These are phyloP conservation scores for Brachionus sp. DNA, from an alignment of 1,140 invertebrate genomes.

Conservation along the genomic window DNA sequence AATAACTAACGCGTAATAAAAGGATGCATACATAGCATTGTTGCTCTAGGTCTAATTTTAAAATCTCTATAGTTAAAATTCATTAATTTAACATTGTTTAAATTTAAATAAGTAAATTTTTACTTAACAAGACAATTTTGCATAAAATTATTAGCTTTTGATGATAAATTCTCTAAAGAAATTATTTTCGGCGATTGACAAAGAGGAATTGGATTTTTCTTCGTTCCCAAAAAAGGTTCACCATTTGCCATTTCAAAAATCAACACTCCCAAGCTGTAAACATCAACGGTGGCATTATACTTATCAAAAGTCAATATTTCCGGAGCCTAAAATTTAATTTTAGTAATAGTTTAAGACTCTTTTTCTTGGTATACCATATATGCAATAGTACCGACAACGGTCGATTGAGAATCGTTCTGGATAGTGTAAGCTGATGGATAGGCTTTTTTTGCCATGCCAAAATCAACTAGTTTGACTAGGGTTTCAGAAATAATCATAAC, in stretches of 20 bases:
- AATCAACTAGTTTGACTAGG: constrained; percentile 12
- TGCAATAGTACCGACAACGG: constrained; percentile 12
- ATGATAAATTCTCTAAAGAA: not conserved
- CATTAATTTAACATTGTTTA: not conserved
- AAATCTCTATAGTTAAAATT: not conserved
- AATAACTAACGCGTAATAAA: not conserved
- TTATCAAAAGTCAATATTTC: not conserved
- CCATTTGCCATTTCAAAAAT: constrained; percentile 34
- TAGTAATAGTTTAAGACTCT: not conserved
- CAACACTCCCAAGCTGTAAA: constrained; percentile 25
- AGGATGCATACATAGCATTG: not conserved
- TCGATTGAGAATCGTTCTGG: not conserved
- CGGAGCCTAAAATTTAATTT: not conserved
- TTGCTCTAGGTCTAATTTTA: constrained; percentile 6
- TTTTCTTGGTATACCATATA: not conserved
- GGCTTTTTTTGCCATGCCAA: constrained; percentile 35
- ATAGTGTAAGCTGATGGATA: not conserved
- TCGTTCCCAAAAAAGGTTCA: not conserved
- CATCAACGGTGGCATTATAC: constrained; percentile 32
- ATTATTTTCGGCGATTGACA: not conserved
- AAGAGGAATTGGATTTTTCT: not conserved
- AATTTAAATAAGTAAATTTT: not conserved
- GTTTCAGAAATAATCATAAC: not conserved
- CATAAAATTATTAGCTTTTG: constrained; percentile 35
- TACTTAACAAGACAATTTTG: constrained; percentile 38